Evolutionary conservation across 2,888 invertebrate genomes (phyloP), one percentile per base, ranked within the genome.

Genomic region (Spicauda simplicius): DNA sequence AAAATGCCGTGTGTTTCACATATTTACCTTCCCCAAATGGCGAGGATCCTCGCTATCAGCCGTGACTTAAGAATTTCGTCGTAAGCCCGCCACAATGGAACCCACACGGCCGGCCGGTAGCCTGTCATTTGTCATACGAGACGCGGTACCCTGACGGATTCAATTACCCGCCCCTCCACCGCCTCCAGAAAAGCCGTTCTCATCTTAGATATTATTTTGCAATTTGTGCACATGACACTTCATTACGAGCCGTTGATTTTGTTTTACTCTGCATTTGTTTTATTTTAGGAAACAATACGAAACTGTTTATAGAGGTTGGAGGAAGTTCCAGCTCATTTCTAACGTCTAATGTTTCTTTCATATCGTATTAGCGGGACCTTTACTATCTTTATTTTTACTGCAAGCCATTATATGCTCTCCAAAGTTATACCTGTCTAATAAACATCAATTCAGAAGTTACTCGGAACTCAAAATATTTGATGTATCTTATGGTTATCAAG

Each of bases 41-140:
- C 37, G 45, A 14, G 14, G 19, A 25, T 54, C 20, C 54, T 20
- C 45, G 20, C 30, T 30, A 41, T 65, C 33, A 53, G 50, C 2
- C 50, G 63, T 72, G 70, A 69, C 69, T 70, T 69, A 66, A 41
- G 63, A 62, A 64, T 66, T 73, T 61, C 67, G 66, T 56, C 70
- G 70, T 48, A 57, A 45, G 64, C 54, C 55, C 41, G 58, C 66
- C 64, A 68, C 64, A 69, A 73, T 68, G 67, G 72, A 71, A 69
- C 70, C 60, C 68, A 63, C 64, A 70, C 64, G 60, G 70, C 54
- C 48, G 50, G 64, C 61, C 52, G 58, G 56, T 37, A 48, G 56
- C 74, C 74, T 75, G 80, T 84, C 86, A 82, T 88, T 86, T 86
- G 85, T 88, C 87, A 86, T 79, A 78, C 71, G 71, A 74, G 75